Evolutionary conservation across 2,113 vertebrate genomes (phyloP).

Genomic region (Neogale vison): DNA sequence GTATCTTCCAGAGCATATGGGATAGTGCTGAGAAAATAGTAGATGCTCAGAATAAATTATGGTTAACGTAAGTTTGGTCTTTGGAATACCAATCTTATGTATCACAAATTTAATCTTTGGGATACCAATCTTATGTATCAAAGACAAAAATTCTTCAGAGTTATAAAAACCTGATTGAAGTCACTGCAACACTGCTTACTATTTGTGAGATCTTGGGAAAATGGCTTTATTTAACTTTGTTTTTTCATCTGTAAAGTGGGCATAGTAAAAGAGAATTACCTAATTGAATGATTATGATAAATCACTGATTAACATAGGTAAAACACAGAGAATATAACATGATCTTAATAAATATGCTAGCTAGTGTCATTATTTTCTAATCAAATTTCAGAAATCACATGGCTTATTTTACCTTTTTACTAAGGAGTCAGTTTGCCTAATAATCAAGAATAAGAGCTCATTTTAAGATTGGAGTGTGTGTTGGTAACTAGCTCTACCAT

Average conservation of each 20-base stretch:
- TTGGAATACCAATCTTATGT: neutral
- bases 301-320: neutral
- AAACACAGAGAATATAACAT: neutral
- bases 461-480: neutral
- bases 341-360: neutral
- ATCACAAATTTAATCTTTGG: neutral
- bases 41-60: neutral
- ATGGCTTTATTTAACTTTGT: neutral
- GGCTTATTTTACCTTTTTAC: neutral
- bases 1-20: neutral
- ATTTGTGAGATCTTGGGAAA: neutral
- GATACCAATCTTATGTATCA: neutral
- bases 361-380: neutral
- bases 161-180: neutral
- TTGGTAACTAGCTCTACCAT: neutral
- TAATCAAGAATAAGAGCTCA: neutral
- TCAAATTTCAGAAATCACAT: conserved; percentile 21
- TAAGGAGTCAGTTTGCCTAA: neutral
- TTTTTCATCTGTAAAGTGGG: neutral
- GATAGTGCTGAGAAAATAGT: neutral
- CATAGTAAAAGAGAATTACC: neutral
- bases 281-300: neutral
- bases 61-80: neutral
- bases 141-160: neutral
- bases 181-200: neutral